Conservation (phyloP, 1,140 invertebrate genomes). For the Drosophila pseudoananassae region DNA sequence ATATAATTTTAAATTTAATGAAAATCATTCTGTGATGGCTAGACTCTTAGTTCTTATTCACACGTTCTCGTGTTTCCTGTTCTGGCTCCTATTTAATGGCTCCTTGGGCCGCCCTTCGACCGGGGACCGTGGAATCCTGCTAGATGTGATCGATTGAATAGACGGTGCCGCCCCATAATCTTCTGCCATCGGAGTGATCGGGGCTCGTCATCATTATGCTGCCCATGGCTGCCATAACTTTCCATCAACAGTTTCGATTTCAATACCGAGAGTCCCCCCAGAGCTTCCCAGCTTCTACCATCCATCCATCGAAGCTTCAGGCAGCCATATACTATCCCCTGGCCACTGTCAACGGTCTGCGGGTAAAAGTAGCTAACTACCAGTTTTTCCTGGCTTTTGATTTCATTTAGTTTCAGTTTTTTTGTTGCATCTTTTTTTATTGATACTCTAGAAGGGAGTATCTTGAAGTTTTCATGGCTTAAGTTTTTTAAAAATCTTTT, state of each 20-base stretch:
- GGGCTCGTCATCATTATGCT: constrained; percentile 52
- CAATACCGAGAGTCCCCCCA: constrained; percentile 38
- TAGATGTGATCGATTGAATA: constrained; percentile 48
- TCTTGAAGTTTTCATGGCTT: neutral
- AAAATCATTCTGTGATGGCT: neutral
- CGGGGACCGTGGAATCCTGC: neutral
- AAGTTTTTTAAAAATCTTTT: too few species aligned
- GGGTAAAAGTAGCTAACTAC: constrained; percentile 74
- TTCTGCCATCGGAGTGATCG: constrained; percentile 51
- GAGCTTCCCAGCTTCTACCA: too few species aligned
- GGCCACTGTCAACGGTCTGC: constrained; percentile 29
- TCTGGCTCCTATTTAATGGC: constrained; percentile 17
- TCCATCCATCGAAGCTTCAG: too few species aligned
- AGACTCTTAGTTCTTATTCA: constrained; percentile 33
- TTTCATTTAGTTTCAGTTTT: constrained; percentile 25
- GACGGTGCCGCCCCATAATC: constrained; percentile 68
- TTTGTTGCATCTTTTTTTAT: neutral
- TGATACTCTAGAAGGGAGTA: neutral
- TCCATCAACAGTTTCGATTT: constrained; percentile 76
- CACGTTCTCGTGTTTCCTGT: constrained; percentile 53
- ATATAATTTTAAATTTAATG: constrained; percentile 2
- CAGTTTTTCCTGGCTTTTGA: constrained; percentile 54
- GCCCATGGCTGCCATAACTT: constrained; percentile 60
- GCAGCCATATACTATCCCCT: constrained; percentile 1
- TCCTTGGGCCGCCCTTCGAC: neutral